Conservation (phyloP, 2,113 vertebrate genomes). For the Siniperca chuatsi region DNA sequence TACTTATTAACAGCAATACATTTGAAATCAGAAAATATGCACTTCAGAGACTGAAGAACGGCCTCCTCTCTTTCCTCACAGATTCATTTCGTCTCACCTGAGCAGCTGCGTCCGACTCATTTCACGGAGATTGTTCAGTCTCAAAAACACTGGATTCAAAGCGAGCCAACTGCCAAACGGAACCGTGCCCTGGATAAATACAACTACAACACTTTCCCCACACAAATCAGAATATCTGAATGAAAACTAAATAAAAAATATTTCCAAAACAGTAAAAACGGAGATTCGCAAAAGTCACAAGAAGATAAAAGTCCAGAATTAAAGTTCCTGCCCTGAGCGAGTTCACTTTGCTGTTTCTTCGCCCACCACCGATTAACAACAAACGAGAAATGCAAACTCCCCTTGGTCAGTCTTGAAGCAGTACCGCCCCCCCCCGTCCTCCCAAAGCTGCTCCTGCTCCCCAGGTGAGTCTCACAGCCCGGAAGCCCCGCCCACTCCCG, state of each 20-base stretch:
- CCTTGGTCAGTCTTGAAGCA: no score
- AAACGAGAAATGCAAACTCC: no score
- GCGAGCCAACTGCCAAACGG: no score
- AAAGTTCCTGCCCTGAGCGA: background rate
- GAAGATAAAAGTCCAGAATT: background rate
- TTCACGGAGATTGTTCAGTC: background rate
- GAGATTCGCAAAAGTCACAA: background rate
- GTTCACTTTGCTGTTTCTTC: background rate
- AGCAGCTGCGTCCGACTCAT: slow-evolving; percentile 29
- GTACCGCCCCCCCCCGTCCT: no score
- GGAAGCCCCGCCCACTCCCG: slow-evolving; percentile 30
- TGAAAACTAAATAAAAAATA: background rate
- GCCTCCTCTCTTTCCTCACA: background rate
- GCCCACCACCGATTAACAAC: no score
- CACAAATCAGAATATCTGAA: no score
- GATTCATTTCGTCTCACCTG: slow-evolving; percentile 46
- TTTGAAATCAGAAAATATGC: no score
- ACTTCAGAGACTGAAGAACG: no score
- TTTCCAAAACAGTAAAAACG: background rate
- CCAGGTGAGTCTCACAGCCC: slow-evolving; percentile 54
- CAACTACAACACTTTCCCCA: background rate
- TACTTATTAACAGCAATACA: background rate
- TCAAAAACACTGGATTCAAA: no score
- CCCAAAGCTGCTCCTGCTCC: background rate
- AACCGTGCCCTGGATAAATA: background rate